phyloP scores from a whole-genome alignment of 2,888 invertebrate species.

The Agrotis clavis region DNA sequence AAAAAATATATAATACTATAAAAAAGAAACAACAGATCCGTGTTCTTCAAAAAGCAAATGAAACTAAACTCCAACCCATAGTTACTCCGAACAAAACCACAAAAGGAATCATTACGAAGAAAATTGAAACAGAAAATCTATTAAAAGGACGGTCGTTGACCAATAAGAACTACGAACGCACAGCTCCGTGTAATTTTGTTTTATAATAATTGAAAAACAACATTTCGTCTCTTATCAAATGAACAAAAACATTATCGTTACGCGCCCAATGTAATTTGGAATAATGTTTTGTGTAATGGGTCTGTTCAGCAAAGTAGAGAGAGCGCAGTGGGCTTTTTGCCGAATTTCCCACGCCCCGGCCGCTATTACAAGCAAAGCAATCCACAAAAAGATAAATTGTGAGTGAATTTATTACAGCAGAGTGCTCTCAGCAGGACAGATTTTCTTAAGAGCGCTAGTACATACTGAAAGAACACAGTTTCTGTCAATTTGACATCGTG shows the following conservation, averaged over 20 bases:
- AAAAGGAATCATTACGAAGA: slow-evolving; percentile 49
- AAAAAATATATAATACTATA: slow-evolving; percentile 56
- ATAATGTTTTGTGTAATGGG: slow-evolving; percentile 87
- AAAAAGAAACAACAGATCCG: slow-evolving; percentile 38
- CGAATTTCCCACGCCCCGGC: slow-evolving; percentile 69
- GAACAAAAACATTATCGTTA: slow-evolving; percentile 84
- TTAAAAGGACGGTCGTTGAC: slow-evolving; percentile 55
- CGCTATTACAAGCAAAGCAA: slow-evolving; percentile 80
- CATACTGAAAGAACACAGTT: no score
- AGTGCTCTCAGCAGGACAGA: slow-evolving; percentile 87
- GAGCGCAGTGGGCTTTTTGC: slow-evolving; percentile 76
- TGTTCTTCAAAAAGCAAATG: slow-evolving; percentile 27
- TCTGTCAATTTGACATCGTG: no score
- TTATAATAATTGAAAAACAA: slow-evolving; percentile 79
- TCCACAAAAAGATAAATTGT: slow-evolving; percentile 87
- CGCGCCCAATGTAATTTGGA: slow-evolving; percentile 85
- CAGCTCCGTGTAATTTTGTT: slow-evolving; percentile 65
- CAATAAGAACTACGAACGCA: slow-evolving; percentile 60
- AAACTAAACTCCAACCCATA: slow-evolving; percentile 32
- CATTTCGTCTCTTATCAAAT: slow-evolving; percentile 81
- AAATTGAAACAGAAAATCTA: slow-evolving; percentile 60
- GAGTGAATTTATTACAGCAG: slow-evolving; percentile 84
- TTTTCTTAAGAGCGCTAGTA: no score
- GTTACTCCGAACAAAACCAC: slow-evolving; percentile 31
- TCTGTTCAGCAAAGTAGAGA: slow-evolving; percentile 79